phyloP scores from a whole-genome alignment of 64 coral and sea anemone species.

The Pocillopora verrucosa region DNA sequence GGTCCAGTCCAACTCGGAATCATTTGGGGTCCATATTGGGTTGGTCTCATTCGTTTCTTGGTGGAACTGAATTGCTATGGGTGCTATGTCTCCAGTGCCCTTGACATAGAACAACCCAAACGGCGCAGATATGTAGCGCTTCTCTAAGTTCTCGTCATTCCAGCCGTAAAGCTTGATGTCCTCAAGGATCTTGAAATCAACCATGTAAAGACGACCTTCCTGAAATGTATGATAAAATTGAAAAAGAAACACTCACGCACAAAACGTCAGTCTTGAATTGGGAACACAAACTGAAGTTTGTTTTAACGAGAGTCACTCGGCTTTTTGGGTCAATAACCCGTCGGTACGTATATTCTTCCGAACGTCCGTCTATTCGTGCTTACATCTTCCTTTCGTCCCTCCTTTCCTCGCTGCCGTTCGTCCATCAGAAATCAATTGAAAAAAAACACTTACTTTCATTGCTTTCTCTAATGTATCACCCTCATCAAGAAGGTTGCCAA shows the following conservation, averaged over 20 bases:
- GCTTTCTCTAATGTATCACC: constrained; percentile 54
- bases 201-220: constrained; percentile 71
- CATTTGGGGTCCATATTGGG: constrained; percentile 82
- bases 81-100: constrained; percentile 50
- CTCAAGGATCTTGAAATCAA: constrained; percentile 53
- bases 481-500: constrained; percentile 54
- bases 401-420: too few relatives aligned
- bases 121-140: constrained; percentile 42
- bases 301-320: too few relatives aligned
- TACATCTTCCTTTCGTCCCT: too few relatives aligned
- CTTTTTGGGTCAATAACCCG: too few relatives aligned
- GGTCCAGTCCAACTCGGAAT: constrained; percentile 66
- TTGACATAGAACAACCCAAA: constrained; percentile 69
- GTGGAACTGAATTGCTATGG: constrained; percentile 73
- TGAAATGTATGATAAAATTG: background rate
- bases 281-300: too few relatives aligned
- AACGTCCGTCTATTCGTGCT: too few relatives aligned
- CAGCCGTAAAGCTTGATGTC: constrained; percentile 41
- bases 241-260: too few relatives aligned
- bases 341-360: too few relatives aligned
- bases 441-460: constrained; percentile 61
- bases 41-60: constrained; percentile 50
- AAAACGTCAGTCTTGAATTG: too few relatives aligned
- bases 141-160: background rate
- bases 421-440: background rate